phyloP scores from a whole-genome alignment of 2,888 invertebrate genomes.

The Trimorus sp. region DNA sequence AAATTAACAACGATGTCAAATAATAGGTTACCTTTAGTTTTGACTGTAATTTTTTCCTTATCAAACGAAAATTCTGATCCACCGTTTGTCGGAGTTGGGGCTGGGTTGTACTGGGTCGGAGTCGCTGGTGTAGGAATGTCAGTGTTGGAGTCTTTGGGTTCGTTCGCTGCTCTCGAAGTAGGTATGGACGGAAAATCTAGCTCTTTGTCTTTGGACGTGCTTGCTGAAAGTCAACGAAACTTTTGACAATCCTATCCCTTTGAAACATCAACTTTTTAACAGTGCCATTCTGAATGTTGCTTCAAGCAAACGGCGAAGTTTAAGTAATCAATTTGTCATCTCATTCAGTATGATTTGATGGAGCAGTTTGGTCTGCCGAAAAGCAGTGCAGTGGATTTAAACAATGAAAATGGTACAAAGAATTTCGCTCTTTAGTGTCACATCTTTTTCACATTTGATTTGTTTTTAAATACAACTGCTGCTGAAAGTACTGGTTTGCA shows the following conservation, averaged over 20 bases:
- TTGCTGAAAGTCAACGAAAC: slow-evolving; percentile 33
- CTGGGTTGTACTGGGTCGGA: slow-evolving; percentile 73
- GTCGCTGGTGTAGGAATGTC: slow-evolving; percentile 64
- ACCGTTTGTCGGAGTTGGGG: slow-evolving; percentile 72
- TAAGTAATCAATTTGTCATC: slow-evolving; percentile 46
- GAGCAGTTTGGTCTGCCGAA: no score
- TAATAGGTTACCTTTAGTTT: slow-evolving; percentile 68
- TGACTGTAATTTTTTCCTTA: slow-evolving; percentile 47
- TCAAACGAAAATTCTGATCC: slow-evolving; percentile 41
- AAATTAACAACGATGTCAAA: no score
- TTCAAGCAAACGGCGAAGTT: slow-evolving; percentile 20
- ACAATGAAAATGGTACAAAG: no score
- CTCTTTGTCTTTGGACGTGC: slow-evolving; percentile 65
- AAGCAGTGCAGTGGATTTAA: no score
- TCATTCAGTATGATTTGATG: slow-evolving; percentile 32
- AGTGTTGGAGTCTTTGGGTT: slow-evolving; percentile 41
- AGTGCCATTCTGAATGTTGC: slow-evolving; percentile 18
- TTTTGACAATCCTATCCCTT: background rate
- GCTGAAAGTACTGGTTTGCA: background rate
- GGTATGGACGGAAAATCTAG: slow-evolving; percentile 74
- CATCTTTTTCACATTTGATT: slow-evolving; percentile 1
- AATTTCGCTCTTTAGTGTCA: background rate
- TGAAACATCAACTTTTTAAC: background rate
- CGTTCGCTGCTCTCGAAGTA: slow-evolving; percentile 54
- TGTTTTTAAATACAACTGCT: no score